Base-by-base conservation (phyloP, 2,888 invertebrate genomes). In the Panopea generosa region DNA sequence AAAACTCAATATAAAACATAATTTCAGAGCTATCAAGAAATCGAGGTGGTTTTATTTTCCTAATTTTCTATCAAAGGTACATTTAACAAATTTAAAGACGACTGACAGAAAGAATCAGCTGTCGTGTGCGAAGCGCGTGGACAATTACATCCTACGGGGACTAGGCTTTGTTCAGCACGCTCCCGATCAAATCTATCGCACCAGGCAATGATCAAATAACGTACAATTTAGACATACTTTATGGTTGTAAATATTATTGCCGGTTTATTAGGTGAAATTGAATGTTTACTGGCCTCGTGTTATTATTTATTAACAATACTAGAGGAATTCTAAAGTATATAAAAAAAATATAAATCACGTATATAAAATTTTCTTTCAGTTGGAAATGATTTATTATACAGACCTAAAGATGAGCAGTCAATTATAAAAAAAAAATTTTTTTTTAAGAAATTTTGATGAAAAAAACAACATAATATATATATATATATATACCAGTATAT, bases 91-190 rank as follows among this genome's bases (percentile, higher is more conserved):
- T 56, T 49, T 29, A 62, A 63, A 50, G 55, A 55, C 20, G 62
- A 24, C 53, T 47, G 49, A 70, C 56, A 49, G 27, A 26, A 27
- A n/a, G 57, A 50, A 55, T 55, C 76, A 76, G 61, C 76, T 59
- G 76, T 45, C 70, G 71, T 71, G 74, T 67, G 78, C 40, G 66
- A 22, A 70, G 53, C 78, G 74, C 70, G 78, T 78, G 78, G 63
- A 43, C 67, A 47, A 74, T 78, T 74, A 57, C 55, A 43, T 53
- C 22, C 43, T 55, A 43, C 33, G 53, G 53, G 53, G 61, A 45
- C 43, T 20, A 53, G 38, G 29, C 69, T 69, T 69, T 69, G 69
- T 61, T 69, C 40, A 27, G 38, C 55, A 53, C 45, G 33, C 61
- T 61, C 55, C 38, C 26, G 53, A 63, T 33, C 33, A 16, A 24